Percentiles rank a stretch among this genome's conserved stretches.
These are phyloP conservation scores for Peromyscus eremicus DNA, from an alignment of 2,797 vertebrate species.

Conservation along the genomic window DNA sequence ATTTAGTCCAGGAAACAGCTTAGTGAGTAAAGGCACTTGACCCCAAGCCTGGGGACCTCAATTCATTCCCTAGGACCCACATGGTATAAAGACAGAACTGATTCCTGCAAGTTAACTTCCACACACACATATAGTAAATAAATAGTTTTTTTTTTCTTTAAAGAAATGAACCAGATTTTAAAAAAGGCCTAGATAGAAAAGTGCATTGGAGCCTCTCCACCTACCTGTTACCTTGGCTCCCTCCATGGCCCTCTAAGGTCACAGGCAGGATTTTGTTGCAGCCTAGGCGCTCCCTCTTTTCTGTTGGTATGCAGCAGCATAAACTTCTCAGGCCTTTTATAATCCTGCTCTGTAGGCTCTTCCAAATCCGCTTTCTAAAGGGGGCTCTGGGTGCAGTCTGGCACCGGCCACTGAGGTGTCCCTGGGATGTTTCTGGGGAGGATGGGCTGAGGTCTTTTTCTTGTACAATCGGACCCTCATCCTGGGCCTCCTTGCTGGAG, in stretches of 20 bases:
- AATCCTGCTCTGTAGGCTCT: no score
- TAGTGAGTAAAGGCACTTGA: not conserved
- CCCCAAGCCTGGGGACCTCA: not conserved
- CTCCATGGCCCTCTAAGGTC: not conserved
- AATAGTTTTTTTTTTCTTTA: not conserved
- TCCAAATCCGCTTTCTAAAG: no score
- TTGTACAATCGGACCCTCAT: not conserved
- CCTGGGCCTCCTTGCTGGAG: no score
- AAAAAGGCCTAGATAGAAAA: not conserved
- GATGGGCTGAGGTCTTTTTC: not conserved
- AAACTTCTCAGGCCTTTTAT: no score
- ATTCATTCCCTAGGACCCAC: no score
- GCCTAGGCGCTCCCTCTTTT: no score
- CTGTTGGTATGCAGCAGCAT: no score
- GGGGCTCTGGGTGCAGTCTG: no score
- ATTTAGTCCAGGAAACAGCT: not conserved
- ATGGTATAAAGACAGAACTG: not conserved
- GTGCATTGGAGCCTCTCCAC: not conserved
- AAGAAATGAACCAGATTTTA: no score
- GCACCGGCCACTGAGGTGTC: accelerated
- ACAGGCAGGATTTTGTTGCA: not conserved
- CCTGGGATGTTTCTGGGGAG: no score
- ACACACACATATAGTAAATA: not conserved
- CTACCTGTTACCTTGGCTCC: not conserved
- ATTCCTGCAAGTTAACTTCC: not conserved